Evolutionary conservation across 2,888 invertebrate genomes (phyloP), one percentile per base, ranked within the genome.

Genomic region (Pelosia muscerda): DNA sequence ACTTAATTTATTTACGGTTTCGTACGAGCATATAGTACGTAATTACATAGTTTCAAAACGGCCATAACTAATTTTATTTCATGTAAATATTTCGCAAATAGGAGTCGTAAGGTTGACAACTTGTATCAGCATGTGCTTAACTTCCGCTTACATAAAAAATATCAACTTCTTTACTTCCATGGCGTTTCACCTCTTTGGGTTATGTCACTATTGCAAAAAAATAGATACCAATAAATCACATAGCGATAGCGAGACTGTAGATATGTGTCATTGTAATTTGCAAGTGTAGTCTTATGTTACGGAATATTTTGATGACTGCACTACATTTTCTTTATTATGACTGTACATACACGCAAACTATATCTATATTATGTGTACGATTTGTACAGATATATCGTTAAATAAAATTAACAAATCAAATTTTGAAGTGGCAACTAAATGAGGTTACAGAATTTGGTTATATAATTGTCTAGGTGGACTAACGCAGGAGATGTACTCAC

Each of bases 191-290:
- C 26, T 55, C 55, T 66, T 69, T 58, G 60, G 58, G 72, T 70
- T 70, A 56, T 69, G 68, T 75, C 69, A 56, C 57, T 71, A 67
- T 69, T 72, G 53, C 49, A 59, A 63, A 61, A 63, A 38, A 61
- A 55, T n/a, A 55, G 22, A 62, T 34, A n/a, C 13, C 34, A 57
- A 64, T 64, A 49, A 57, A 63, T 63, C 28, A 23, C 53, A 34
- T 62, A 62, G 15, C 31, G 28, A 31, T 62, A 53, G 28, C 8
- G 25, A 53, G 23, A 62, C 13, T 49, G 42, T 42, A 66, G 61
- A 23, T 58, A 23, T 23, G 34, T 60, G 31, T 38, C 4, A 56
- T 56, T 55, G 22, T 66, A 56, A 54, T 28, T 28, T 55, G 61
- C 28, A 56, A 15, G 42, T 61, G 38, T 22, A 23, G 28, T 42